Evolutionary conservation across 2,797 vertebrate species (phyloP).

Genomic region (Pangasius krempfi): DNA sequence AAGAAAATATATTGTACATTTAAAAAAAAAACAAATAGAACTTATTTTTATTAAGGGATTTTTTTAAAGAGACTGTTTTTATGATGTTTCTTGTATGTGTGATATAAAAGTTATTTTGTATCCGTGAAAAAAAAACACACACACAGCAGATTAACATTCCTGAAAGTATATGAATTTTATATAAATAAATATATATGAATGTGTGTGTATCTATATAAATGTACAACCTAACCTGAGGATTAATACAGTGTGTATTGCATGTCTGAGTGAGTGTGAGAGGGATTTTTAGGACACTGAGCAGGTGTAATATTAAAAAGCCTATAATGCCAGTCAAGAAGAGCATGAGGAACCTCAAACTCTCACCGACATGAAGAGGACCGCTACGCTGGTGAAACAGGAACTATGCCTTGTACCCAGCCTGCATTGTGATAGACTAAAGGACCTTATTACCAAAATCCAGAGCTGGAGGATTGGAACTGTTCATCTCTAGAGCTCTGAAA

Average conservation of each 20-base stretch:
- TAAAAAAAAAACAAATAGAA: conserved; percentile 88
- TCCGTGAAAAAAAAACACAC: conserved; percentile 58
- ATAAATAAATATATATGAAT: conserved; percentile 71
- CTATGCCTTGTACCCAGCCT: conserved; percentile 39
- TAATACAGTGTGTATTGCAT: conserved; percentile 74
- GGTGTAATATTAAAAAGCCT: conserved; percentile 19
- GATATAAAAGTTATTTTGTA: conserved; percentile 94
- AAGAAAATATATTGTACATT: conserved; percentile 99
- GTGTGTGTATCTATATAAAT: conserved; percentile 79
- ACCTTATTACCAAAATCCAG: conserved; percentile 37
- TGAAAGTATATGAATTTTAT: conserved; percentile 84
- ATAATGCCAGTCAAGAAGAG: conserved; percentile 35
- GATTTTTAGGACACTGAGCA: conserved; percentile 60
- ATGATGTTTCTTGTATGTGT: conserved; percentile 87
- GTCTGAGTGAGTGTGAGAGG: conserved; percentile 70
- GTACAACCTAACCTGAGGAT: conserved; percentile 78
- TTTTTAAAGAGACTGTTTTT: conserved; percentile 77
- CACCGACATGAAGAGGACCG: conserved; percentile 37
- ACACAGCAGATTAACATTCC: conserved; percentile 87
- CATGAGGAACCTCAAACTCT: conserved; percentile 39
- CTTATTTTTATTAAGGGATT: conserved; percentile 99
- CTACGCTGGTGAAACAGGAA: conserved; percentile 44
- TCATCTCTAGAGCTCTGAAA: conserved; percentile 61
- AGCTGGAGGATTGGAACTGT: conserved; percentile 62
- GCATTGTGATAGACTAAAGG: conserved; percentile 47